phyloP scores from a whole-genome alignment of 2,797 vertebrate genomes.

The Phalanger gymnotis region DNA sequence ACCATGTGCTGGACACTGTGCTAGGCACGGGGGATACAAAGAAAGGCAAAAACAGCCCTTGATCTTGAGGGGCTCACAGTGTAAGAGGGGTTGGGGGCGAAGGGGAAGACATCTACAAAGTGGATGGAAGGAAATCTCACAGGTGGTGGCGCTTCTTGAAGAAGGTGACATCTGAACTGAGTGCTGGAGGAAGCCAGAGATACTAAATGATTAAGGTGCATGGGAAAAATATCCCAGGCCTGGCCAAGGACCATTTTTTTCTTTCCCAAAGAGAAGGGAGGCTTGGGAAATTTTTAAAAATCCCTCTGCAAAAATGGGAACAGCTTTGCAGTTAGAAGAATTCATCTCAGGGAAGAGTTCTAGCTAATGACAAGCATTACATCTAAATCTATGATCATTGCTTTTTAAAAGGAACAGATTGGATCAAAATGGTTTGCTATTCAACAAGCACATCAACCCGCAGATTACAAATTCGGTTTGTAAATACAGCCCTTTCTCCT shows the following conservation, averaged over 20 bases:
- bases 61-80: background rate
- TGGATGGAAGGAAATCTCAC: background rate
- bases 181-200: background rate
- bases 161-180: background rate
- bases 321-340: conserved; percentile 62
- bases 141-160: background rate
- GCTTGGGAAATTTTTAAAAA: conserved; percentile 70
- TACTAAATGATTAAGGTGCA: background rate
- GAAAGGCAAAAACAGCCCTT: background rate
- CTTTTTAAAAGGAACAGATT: conserved; percentile 66
- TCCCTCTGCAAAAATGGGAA: conserved; percentile 76
- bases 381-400: conserved; percentile 77
- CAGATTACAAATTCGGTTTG: conserved; percentile 71
- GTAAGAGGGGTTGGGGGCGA: background rate
- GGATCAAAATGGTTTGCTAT: conserved; percentile 70
- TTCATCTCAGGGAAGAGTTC: conserved; percentile 70
- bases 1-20: background rate
- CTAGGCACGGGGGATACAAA: background rate
- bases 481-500: conserved; percentile 64
- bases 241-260: conserved; percentile 54
- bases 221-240: background rate
- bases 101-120: background rate
- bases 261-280: conserved; percentile 61
- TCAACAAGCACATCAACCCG: conserved; percentile 71
- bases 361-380: conserved; percentile 68